Conservation (phyloP, 2,113 vertebrate species). For the Clarias batrachus region DNA sequence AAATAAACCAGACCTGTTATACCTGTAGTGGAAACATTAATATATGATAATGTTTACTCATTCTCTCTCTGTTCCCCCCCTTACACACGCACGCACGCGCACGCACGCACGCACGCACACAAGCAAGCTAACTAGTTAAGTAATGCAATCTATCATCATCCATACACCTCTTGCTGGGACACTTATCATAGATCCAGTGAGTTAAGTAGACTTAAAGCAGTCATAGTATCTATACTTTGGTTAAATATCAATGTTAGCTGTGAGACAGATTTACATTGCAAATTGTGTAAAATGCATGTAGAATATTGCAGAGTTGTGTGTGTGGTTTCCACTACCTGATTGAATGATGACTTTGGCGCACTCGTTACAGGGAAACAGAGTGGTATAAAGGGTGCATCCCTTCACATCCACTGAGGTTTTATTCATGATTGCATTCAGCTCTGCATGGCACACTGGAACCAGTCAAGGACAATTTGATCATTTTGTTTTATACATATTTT, state of each 20-base stretch:
- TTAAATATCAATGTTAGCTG: not conserved
- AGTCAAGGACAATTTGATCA: not conserved
- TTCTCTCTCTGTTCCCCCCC: not conserved
- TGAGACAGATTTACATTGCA: not conserved
- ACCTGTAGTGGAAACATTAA: slow-evolving; percentile 68
- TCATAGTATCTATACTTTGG: not conserved
- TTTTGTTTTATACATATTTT: no score
- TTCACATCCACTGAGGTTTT: slow-evolving; percentile 95
- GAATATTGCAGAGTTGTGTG: not conserved
- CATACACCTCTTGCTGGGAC: not conserved
- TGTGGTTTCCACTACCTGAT: slow-evolving; percentile 75
- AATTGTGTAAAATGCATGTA: not conserved
- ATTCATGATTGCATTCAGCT: slow-evolving; percentile 97
- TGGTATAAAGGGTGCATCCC: slow-evolving; percentile 91
- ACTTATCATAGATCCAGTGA: not conserved
- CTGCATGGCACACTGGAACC: slow-evolving; percentile 88
- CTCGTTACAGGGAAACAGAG: slow-evolving; percentile 96
- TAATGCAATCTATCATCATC: not conserved
- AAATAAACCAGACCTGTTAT: slow-evolving; percentile 90
- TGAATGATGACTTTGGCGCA: slow-evolving; percentile 97
- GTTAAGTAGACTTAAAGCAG: not conserved
- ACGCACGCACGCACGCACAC: not conserved
- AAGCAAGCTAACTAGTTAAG: not conserved
- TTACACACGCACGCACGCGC: not conserved
- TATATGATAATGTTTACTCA: not conserved